Conservation (phyloP, 2,888 invertebrate species). For the Lordiphosa fenestrarum region DNA sequence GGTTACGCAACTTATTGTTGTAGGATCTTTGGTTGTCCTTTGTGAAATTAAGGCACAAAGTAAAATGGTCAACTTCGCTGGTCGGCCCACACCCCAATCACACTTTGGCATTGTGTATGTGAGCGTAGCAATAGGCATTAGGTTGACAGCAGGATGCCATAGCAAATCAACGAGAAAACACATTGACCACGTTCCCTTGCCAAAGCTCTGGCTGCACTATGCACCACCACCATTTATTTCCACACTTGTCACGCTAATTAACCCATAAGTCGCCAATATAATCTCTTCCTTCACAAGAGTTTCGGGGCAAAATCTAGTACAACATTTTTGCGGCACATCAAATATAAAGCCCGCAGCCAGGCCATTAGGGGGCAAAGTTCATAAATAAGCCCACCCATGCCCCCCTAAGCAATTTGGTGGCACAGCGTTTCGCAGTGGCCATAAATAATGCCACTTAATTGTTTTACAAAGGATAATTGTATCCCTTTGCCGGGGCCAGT, state of each 20-base stretch:
- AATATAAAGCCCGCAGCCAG: background rate
- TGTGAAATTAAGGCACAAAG: too few species aligned
- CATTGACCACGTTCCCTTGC: conserved; percentile 4
- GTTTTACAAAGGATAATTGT: conserved; percentile 75
- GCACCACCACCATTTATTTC: conserved; percentile 4
- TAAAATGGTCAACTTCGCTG: too few species aligned
- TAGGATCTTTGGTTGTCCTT: too few species aligned
- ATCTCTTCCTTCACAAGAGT: conserved; percentile 29
- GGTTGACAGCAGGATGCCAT: too few species aligned
- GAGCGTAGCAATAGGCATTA: too few species aligned
- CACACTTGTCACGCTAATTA: conserved; percentile 37
- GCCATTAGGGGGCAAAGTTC: conserved; percentile 49
- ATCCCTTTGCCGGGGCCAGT: conserved; percentile 59
- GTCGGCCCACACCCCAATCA: too few species aligned
- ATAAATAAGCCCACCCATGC: conserved; percentile 54
- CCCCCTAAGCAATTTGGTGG: conserved; percentile 48
- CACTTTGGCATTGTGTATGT: too few species aligned
- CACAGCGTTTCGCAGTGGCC: conserved; percentile 23
- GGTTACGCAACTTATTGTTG: too few species aligned
- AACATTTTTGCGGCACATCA: conserved; percentile 26
- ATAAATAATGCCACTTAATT: conserved; percentile 73
- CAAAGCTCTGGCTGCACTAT: background rate
- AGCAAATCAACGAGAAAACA: too few species aligned
- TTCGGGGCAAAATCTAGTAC: background rate
- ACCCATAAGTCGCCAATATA: conserved; percentile 41